Evolutionary conservation across 2,888 invertebrate species (phyloP).

Genomic region (Netelia fuscicornis): DNA sequence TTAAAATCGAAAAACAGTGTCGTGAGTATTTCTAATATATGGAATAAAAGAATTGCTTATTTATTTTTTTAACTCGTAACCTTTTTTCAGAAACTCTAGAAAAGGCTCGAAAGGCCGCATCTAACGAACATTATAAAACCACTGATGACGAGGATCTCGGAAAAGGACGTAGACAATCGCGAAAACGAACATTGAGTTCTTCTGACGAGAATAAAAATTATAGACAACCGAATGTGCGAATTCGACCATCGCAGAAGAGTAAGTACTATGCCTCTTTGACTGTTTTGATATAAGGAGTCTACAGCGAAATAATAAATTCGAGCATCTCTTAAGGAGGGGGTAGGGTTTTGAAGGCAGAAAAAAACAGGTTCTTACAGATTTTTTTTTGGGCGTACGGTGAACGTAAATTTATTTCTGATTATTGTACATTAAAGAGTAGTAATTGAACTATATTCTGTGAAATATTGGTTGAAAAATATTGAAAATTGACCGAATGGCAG

Average conservation of each 20-base stretch:
- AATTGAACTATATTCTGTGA: too few relatives aligned
- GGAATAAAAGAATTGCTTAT: slow-evolving; percentile 9
- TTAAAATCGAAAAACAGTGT: slow-evolving; percentile 25
- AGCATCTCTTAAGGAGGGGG: slow-evolving; percentile 2
- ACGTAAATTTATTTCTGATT: too few relatives aligned
- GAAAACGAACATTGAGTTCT: slow-evolving; percentile 45
- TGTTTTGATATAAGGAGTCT: slow-evolving; percentile 15
- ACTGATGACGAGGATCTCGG: slow-evolving; percentile 56
- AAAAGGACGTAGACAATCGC: slow-evolving; percentile 41
- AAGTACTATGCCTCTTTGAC: slow-evolving; percentile 11
- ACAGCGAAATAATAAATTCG: slow-evolving; percentile 18
- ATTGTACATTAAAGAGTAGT: too few relatives aligned
- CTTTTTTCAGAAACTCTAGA: slow-evolving; percentile 27
- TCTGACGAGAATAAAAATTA: slow-evolving; percentile 37
- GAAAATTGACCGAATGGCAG: too few relatives aligned
- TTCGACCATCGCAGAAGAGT: slow-evolving; percentile 20
- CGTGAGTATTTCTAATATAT: slow-evolving; percentile 14
- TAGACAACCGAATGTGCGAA: slow-evolving; percentile 13
- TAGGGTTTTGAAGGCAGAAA: too few relatives aligned
- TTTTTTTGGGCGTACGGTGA: too few relatives aligned
- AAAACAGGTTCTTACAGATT: too few relatives aligned
- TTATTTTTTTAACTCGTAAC: slow-evolving; percentile 20
- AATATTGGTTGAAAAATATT: too few relatives aligned
- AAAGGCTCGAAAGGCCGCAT: slow-evolving; percentile 45
- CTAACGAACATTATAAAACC: slow-evolving; percentile 49